Evolutionary conservation across 2,113 vertebrate species (phyloP), one percentile per base, ranked within the genome.

Genomic region (Macrotus californicus): DNA sequence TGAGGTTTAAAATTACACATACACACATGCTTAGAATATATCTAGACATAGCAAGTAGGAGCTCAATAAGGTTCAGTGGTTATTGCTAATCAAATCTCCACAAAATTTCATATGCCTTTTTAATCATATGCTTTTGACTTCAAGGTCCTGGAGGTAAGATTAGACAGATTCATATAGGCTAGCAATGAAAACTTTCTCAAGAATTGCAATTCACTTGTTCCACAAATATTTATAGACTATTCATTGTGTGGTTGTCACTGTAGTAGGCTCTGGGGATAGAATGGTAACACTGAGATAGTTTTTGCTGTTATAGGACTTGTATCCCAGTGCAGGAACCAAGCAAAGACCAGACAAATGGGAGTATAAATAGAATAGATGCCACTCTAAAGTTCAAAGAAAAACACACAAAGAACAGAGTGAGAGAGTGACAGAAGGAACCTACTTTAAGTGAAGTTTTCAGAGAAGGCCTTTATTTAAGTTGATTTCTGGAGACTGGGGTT

Each of bases 381-480:
- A 76, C 10, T 50, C 22, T 72, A 61, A 91, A 69, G 36, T 86
- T 76, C 43, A 69, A 39, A 70, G 19, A 19, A 70, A 80, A 75
- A 64, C 3, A 7, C 70, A 48, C 22, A 95, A 85, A 69, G 6
- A 72, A 56, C 19, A 80, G 48, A 84, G 59, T 52, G 77, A 69
- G 31, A 50, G 46, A 81, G 19, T 73, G 64, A 82, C 39, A 95
- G 70, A 89, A 81, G 80, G 18, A 50, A 67, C 29, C 19, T 69
- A 85, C 29, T 86, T 96, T 95, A 77, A 93, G 70, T 84, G 66
- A 83, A n/a, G 10, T 83, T 94, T 97, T 87, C 73, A 83, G 72
- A 85, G 41, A 91, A 89, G 41, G 9, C 5, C 15, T 87, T 90
- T 91, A 43, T 87, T 83, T 54, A 88, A 85, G 46, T 36, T 43